Base-by-base conservation (phyloP, 2,888 invertebrate genomes). In the Chrysolina oricalcia region DNA sequence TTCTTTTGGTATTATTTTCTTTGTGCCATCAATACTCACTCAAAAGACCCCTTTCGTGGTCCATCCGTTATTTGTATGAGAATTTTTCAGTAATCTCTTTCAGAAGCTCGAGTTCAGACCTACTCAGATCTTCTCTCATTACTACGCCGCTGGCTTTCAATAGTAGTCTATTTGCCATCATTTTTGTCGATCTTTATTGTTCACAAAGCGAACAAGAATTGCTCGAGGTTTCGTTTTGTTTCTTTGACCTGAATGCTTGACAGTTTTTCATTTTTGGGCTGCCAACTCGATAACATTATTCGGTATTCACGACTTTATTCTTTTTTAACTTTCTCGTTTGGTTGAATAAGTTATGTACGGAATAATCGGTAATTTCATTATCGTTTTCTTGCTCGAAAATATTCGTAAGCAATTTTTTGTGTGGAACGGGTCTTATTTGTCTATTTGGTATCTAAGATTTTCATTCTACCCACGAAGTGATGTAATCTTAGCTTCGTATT, bases 201-300 rank as follows among this genome's bases (percentile, higher is more conserved):
- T n/a, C n/a, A n/a, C n/a, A n/a, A n/a, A n/a, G n/a, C n/a, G n/a
- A n/a, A n/a, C n/a, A n/a, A n/a, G n/a, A n/a, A n/a, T n/a, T n/a
- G n/a, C n/a, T n/a, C 59, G 59, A 59, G 59, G 59, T 59, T 59
- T 59, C 21, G n/a, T 19, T 19, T 59, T 17, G 23, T 59, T 59
- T 19, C 21, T 59, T 59, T 59, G 11, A n/a, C 59, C 13, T 59
- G 19, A 23, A 21, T n/a, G 59, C n/a, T n/a, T n/a, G n/a, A n/a
- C n/a, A n/a, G n/a, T n/a, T 59, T 59, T 59, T 59, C 21, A 19
- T 59, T 17, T 11, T 59, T 21, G 19, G 59, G 11, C 21, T 17
- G 21, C 59, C 59, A 21, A 19, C n/a, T n/a, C n/a, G n/a, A n/a
- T n/a, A 59, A 59, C 59, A 59, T 8, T 59, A 59, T 59, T 59